Conservation (phyloP, 30 jellyfish, hydroid and myxozoan species). For the Sanderia malayensis region DNA sequence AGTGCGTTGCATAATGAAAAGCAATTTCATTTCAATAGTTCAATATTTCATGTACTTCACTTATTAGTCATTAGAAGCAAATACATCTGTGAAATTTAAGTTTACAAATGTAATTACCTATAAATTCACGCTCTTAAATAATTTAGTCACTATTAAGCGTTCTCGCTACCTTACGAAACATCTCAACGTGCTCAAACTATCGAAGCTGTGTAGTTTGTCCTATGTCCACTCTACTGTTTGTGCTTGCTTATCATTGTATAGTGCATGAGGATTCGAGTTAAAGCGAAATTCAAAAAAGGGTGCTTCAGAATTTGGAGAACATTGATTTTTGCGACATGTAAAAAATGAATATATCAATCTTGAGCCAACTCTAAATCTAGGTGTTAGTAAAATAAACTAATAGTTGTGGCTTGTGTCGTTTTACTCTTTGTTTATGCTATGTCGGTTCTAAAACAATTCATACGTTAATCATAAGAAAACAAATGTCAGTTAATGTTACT, state of each 20-base stretch:
- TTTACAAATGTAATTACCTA: background rate
- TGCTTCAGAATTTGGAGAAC: background rate
- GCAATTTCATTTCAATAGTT: background rate
- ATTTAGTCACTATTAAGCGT: too few species aligned
- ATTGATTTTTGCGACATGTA: slow-evolving; percentile 8
- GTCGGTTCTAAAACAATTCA: background rate
- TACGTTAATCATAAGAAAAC: background rate
- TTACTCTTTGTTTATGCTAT: background rate
- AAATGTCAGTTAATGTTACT: background rate
- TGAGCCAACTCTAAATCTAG: slow-evolving; percentile 51
- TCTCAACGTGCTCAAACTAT: too few species aligned
- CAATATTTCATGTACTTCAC: too few species aligned
- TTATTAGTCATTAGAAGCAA: background rate
- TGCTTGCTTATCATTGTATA: background rate
- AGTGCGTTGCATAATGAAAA: background rate
- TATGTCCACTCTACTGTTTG: too few species aligned
- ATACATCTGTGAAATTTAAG: background rate
- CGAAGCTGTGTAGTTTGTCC: too few species aligned
- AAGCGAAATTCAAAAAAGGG: background rate
- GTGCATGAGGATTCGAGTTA: background rate
- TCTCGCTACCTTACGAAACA: too few species aligned
- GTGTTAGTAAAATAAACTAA: slow-evolving; percentile 23
- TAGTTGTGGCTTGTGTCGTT: slow-evolving; percentile 10
- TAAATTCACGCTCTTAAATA: background rate
- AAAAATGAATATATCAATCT: slow-evolving; percentile 24